Conservation (phyloP, 1,140 invertebrate genomes). For the Drosophila kurseongensis region DNA sequence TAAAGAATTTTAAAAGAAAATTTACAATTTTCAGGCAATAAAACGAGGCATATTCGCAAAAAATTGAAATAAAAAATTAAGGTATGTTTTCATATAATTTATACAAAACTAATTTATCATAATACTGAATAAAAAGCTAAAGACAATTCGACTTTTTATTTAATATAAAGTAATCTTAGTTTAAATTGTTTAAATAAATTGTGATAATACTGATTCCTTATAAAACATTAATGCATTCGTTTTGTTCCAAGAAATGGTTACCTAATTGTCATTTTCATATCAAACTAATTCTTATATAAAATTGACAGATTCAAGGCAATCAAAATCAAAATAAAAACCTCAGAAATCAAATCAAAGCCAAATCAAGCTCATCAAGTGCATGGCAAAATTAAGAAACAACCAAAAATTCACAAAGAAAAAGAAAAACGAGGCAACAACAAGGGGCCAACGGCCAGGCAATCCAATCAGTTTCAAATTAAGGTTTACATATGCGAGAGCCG, state of each 20-base stretch:
- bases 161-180: too few species aligned
- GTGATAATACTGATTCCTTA: too few species aligned
- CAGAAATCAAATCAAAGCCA: constrained; percentile 50
- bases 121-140: too few species aligned
- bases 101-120: too few species aligned
- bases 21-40: background rate
- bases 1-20: background rate
- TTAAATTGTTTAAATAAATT: too few species aligned
- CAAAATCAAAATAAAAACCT: constrained; percentile 30
- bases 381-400: constrained; percentile 62
- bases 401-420: constrained; percentile 30
- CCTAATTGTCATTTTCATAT: background rate
- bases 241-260: background rate
- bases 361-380: constrained; percentile 63
- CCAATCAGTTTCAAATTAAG: constrained; percentile 81
- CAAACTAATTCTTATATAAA: background rate
- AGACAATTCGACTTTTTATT: too few species aligned
- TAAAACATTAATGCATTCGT: too few species aligned
- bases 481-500: constrained; percentile 69
- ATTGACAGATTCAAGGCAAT: constrained; percentile 20
- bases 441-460: constrained; percentile 64
- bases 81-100: too few species aligned
- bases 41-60: background rate
- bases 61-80: too few species aligned
- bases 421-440: constrained; percentile 46